Evolutionary conservation across 2,888 invertebrate species (phyloP), one percentile per base, ranked within the genome.

Genomic region (Diplolepis rosae): DNA sequence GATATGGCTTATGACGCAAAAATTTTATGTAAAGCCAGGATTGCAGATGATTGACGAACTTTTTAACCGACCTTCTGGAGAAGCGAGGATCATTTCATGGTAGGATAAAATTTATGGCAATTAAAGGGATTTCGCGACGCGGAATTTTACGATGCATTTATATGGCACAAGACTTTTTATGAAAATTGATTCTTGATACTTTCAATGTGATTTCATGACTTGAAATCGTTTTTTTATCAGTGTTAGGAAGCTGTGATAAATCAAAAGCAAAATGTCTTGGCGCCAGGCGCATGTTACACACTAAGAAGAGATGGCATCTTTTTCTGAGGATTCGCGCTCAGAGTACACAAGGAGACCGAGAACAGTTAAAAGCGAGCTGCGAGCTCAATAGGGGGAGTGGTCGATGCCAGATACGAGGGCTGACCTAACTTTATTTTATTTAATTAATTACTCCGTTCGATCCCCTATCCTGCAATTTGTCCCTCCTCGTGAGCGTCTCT

Each of bases 401-500:
- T 75, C 81, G 85, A 85, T 85, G 78, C 77, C 75, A 84, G 85
- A 85, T 85, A 85, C 78, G 78, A 81, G 81, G 84, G 79, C 24
- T 80, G 80, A 83, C 83, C 84, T 79, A 83, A 82, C 81, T 85
- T 84, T 84, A 84, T 85, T 83, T 81, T 82, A 81, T 84, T 85
- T 84, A 84, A 85, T 85, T 85, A 85, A 85, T 85, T 84, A 85
- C 84, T 84, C 79, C 74, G 79, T 74, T 77, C 82, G 82, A 83
- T 84, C 82, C 75, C 79, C 82, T 80, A 81, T 83, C 84, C 83
- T 83, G 82, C 83, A 85, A 85, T 85, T 85, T 85, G 84, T 82
- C 80, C 79, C 75, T 78, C 77, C 77, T 76, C 69, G 24, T 35
- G 35, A 39, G 24, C 6, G 35, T 61, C n/a, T 39, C 35, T 61